Evolutionary conservation across 2,888 invertebrate species (phyloP).

Genomic region (Conus canariensis): DNA sequence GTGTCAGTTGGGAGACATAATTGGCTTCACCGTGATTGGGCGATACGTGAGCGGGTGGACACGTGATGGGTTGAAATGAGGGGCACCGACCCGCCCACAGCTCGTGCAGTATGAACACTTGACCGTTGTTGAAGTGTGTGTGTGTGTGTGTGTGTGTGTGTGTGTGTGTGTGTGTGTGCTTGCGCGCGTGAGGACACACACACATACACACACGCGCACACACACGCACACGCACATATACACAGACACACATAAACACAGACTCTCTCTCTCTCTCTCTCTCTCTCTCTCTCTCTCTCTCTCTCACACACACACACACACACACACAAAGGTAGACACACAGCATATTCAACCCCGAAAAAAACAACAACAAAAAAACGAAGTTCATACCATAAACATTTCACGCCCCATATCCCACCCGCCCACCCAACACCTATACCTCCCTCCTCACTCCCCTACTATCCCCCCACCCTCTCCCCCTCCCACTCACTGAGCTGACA

Average conservation of each 20-base stretch:
- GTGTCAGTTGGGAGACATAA: no score
- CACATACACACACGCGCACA: constrained; percentile 23
- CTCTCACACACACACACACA: not conserved
- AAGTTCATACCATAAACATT: not conserved
- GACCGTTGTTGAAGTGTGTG: no score
- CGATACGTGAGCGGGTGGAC: no score
- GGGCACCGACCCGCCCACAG: no score
- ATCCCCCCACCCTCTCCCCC: not conserved
- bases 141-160: no score
- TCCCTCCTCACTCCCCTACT: not conserved
- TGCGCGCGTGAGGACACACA: not conserved
- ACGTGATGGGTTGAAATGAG: no score
- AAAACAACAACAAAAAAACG: not conserved
- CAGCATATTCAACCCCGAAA: not conserved
- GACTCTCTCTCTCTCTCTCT: no score
- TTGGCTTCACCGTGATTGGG: no score
- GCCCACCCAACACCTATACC: not conserved
- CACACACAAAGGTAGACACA: not conserved
- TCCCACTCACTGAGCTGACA: constrained; percentile 82
- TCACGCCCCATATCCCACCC: not conserved
- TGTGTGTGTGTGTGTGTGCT: not conserved
- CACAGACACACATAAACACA: constrained; percentile 1
- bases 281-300: not conserved
- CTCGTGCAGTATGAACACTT: no score
- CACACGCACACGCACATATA: not conserved